Evolutionary conservation across 2,888 invertebrate species (phyloP).

Genomic region (Stenurella melanura): DNA sequence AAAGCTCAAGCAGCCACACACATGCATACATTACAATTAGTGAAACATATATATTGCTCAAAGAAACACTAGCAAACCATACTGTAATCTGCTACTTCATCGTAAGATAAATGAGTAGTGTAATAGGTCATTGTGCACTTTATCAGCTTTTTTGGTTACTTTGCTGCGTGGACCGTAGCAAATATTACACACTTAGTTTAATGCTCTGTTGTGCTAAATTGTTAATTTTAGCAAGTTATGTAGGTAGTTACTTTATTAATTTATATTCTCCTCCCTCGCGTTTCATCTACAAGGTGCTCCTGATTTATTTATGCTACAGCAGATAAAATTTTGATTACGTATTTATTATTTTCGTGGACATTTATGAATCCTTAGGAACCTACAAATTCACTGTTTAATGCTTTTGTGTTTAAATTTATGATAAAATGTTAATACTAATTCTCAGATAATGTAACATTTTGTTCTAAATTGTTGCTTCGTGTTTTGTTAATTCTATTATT

Average conservation of each 20-base stretch:
- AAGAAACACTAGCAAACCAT: not conserved
- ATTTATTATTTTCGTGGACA: not conserved
- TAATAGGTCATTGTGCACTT: slow-evolving; percentile 9
- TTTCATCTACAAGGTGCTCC: not conserved
- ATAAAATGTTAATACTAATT: too few relatives aligned
- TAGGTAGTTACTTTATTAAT: slow-evolving; percentile 17
- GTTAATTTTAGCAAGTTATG: slow-evolving; percentile 6
- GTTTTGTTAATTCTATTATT: too few relatives aligned
- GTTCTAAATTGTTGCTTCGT: too few relatives aligned
- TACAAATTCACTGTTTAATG: not conserved
- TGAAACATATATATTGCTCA: not conserved
- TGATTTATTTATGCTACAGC: not conserved
- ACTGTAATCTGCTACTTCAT: not conserved
- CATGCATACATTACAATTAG: slow-evolving; percentile 2
- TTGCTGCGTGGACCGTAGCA: not conserved
- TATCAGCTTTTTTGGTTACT: slow-evolving; percentile 9
- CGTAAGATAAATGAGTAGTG: slow-evolving; percentile 1
- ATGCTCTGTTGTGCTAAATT: slow-evolving; percentile 12
- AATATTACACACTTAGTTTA: slow-evolving; percentile 13
- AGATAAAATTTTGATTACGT: not conserved
- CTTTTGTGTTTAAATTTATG: too few relatives aligned
- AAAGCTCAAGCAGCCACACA: not conserved
- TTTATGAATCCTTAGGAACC: not conserved
- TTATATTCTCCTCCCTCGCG: not conserved
- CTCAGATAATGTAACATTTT: too few relatives aligned